A percentile compares a stretch with the other conserved stretches of the same genome.
Evolutionary conservation across 2,888 invertebrate species (phyloP).

Genomic region (Agrochola litura): DNA sequence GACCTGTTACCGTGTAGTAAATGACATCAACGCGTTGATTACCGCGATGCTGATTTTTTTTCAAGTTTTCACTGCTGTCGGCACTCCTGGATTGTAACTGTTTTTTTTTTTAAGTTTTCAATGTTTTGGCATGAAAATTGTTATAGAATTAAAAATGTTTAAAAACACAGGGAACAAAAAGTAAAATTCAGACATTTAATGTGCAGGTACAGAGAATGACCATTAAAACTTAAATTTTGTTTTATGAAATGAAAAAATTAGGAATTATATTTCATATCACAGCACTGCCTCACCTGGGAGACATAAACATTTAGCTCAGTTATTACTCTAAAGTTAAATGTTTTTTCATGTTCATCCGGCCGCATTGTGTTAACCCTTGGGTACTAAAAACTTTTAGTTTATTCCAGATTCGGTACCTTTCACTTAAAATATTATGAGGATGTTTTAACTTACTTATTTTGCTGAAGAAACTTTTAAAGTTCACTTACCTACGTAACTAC

Average conservation of each 20-base stretch:
- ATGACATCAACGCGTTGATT: too few species aligned
- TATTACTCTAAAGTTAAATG: not conserved
- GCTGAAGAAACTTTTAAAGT: not conserved
- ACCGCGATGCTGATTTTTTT: too few species aligned
- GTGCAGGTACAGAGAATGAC: not conserved
- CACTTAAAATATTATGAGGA: not conserved
- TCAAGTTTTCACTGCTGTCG: too few species aligned
- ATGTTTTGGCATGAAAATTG: not conserved
- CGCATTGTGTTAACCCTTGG: not conserved
- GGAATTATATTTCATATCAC: constrained; percentile 14
- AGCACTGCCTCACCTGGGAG: constrained; percentile 1
- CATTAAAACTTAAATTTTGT: constrained; percentile 2
- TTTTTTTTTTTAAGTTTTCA: not conserved
- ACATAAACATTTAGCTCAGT: constrained; percentile 12
- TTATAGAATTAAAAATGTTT: not conserved
- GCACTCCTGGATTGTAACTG: too few species aligned
- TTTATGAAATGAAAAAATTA: constrained; percentile 13
- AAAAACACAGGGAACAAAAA: not conserved
- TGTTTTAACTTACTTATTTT: not conserved
- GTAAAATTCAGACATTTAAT: not conserved
- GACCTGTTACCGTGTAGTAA: too few species aligned
- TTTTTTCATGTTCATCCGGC: constrained; percentile 1
- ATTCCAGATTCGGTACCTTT: not conserved
- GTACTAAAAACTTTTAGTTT: not conserved
- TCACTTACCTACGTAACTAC: constrained; percentile 9